A percentile compares a stretch with the other conserved stretches of the same genome.
phyloP scores from a whole-genome alignment of 2,113 vertebrate species.

The Rhinogobius similis region DNA sequence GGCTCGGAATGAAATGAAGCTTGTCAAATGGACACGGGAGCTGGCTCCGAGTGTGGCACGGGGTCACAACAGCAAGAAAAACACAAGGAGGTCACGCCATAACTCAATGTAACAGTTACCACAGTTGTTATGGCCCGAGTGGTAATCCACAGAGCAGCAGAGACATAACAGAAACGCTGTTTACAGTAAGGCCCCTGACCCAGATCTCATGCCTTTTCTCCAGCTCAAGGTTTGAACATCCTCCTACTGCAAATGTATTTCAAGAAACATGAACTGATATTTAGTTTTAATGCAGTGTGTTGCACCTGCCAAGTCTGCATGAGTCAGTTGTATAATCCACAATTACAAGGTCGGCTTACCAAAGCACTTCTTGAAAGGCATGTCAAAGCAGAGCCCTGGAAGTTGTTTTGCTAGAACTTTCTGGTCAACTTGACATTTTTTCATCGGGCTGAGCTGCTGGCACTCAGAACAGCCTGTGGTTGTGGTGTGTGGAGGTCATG shows the following conservation, averaged over 20 bases:
- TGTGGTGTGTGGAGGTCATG: conserved; percentile 70
- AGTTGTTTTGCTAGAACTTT: conserved; percentile 62
- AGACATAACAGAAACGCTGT: conserved; percentile 61
- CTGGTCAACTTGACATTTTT: conserved; percentile 70
- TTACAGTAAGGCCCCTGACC: conserved; percentile 39
- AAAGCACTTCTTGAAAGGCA: conserved; percentile 70
- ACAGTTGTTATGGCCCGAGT: conserved; percentile 58
- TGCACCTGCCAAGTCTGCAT: conserved; percentile 71
- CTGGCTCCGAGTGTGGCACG: conserved; percentile 54
- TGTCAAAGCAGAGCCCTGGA: conserved; percentile 61
- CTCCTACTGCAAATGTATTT: conserved; percentile 52
- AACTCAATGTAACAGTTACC: conserved; percentile 55
- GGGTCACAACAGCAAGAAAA: conserved; percentile 56
- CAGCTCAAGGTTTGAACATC: conserved; percentile 24
- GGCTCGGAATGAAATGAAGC: conserved; percentile 72
- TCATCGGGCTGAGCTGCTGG: conserved; percentile 55
- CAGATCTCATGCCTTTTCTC: conserved; percentile 39
- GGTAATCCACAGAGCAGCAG: conserved; percentile 54
- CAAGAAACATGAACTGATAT: conserved; percentile 58
- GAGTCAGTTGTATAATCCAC: conserved; percentile 67
- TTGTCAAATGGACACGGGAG: conserved; percentile 74
- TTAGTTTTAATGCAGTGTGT: conserved; percentile 64
- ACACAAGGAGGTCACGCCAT: conserved; percentile 49
- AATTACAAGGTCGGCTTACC: conserved; percentile 73
- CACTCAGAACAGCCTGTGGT: conserved; percentile 61